Conservation (phyloP, 2,797 vertebrate genomes). For the Crocidura indochinensis region DNA sequence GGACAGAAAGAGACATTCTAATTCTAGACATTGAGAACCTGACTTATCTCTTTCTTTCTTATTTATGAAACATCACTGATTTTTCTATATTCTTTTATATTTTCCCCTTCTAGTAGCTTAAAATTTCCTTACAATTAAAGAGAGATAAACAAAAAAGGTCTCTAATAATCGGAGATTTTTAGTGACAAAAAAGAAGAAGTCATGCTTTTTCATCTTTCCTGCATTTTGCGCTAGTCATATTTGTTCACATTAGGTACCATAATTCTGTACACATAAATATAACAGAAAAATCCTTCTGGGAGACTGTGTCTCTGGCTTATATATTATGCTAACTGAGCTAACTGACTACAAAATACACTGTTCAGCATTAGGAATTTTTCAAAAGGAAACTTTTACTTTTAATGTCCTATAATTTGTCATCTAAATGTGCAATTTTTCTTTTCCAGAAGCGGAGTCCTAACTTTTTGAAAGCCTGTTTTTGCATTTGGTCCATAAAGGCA, state of each 20-base stretch:
- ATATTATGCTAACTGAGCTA: neutral
- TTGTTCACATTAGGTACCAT: neutral
- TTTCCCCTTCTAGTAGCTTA: neutral
- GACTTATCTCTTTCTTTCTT: neutral
- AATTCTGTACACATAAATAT: neutral
- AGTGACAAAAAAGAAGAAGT: neutral
- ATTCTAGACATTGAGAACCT: neutral
- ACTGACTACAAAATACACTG: neutral
- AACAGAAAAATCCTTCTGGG: neutral
- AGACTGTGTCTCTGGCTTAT: neutral
- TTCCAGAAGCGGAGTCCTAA: neutral
- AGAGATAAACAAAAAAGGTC: neutral
- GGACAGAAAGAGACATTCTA: neutral
- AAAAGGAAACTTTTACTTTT: slow-evolving; percentile 5
- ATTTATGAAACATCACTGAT: neutral
- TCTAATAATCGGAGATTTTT: neutral
- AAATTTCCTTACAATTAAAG: neutral
- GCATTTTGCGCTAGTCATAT: neutral
- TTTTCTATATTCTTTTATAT: neutral
- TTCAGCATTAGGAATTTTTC: slow-evolving; percentile 8
- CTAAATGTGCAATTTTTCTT: slow-evolving; percentile 57
- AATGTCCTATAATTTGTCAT: slow-evolving; percentile 15
- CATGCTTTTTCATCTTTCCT: neutral
- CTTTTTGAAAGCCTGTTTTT: neutral
- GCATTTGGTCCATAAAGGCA: neutral